Percentiles rank a stretch among this genome's conserved stretches.
Conservation (phyloP, 2,113 vertebrate genomes). For the Sinocyclocheilus anshuiensis region DNA sequence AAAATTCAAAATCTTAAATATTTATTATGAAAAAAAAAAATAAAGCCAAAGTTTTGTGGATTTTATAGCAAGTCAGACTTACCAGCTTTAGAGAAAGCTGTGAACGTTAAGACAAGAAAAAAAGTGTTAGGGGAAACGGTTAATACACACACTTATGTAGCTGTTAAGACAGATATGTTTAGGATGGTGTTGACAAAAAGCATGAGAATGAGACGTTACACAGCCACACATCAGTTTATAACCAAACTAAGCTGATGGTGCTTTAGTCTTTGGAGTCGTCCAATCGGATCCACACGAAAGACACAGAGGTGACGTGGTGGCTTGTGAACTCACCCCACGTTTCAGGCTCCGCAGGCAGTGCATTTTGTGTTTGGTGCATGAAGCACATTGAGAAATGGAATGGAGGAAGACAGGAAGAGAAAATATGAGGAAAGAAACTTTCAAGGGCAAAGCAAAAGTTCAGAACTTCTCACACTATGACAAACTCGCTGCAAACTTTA, state of each 20-base stretch:
- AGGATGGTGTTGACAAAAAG: conserved; percentile 19
- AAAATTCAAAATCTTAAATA: not conserved
- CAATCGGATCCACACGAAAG: not conserved
- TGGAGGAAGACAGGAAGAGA: conserved; percentile 41
- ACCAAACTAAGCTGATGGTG: not conserved
- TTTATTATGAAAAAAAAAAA: not conserved
- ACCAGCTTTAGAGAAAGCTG: conserved; percentile 99
- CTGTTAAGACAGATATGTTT: conserved; percentile 28
- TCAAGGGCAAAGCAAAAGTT: not conserved
- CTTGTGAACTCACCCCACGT: conserved; percentile 83
- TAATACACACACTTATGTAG: not conserved
- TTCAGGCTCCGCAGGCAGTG: conserved; percentile 98
- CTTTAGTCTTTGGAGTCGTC: not conserved
- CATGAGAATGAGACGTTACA: not conserved
- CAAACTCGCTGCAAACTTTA: not conserved
- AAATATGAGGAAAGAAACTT: conserved; percentile 26
- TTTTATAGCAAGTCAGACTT: conserved; percentile 73
- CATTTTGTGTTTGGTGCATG: conserved; percentile 94
- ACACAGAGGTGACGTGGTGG: not conserved
- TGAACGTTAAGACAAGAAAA: conserved; percentile 55
- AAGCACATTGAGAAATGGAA: conserved; percentile 51
- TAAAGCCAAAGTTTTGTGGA: not conserved
- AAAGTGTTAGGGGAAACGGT: not conserved
- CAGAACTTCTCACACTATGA: not conserved
- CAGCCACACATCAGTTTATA: not conserved